Conservation (phyloP, 2,113 vertebrate species). For the Dipodomys ordii region DNA sequence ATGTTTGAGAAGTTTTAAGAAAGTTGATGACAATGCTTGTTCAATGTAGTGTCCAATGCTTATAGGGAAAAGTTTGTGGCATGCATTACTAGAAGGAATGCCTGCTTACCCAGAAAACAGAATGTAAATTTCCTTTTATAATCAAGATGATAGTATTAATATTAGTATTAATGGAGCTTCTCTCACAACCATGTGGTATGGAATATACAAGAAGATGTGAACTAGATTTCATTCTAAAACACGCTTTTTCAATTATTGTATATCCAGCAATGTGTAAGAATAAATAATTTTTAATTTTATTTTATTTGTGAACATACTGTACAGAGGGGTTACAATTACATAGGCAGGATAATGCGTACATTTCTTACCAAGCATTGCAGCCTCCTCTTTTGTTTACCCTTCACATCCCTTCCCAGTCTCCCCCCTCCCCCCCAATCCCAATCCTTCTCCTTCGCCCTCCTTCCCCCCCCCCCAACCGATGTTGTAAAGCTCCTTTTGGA, state of each 20-base stretch:
- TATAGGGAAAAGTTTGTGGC: not conserved
- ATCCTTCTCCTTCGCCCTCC: no score
- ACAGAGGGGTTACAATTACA: no score
- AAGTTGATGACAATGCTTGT: not conserved
- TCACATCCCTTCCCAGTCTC: no score
- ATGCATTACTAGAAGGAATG: not conserved
- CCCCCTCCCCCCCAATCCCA: no score
- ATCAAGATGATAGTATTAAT: not conserved
- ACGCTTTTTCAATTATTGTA: not conserved
- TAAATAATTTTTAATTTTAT: no score
- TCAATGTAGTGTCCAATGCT: not conserved
- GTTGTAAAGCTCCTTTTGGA: no score
- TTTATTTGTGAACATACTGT: no score
- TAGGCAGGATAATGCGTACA: no score
- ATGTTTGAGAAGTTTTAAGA: not conserved
- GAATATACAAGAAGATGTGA: rapidly evolving
- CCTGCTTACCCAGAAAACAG: not conserved
- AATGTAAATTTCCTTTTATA: not conserved
- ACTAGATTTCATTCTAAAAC: not conserved
- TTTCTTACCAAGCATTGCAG: no score
- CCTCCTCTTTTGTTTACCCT: no score
- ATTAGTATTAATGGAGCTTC: no score
- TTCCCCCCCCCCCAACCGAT: no score
- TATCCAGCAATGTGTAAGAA: not conserved
- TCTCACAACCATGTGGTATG: not conserved